These are phyloP conservation scores for Brachyrhaphis roseni DNA, from an alignment of 2,797 vertebrate species.

Conservation along the genomic window DNA sequence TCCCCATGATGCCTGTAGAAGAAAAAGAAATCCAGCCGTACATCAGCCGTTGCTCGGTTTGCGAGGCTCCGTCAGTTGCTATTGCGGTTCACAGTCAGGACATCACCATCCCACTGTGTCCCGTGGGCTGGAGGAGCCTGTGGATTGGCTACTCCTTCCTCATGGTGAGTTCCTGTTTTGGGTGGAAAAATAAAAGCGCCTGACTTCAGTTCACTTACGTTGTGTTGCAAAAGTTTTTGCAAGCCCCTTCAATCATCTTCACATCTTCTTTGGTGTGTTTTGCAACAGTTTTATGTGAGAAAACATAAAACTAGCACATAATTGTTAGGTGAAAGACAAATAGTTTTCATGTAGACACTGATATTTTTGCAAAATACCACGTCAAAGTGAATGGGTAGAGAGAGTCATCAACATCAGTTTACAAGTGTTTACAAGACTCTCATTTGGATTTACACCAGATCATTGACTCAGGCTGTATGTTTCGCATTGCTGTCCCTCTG, in stretches of 20 bases:
- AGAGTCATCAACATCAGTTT: not conserved
- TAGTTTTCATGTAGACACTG: not conserved
- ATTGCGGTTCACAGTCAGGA: constrained; percentile 97
- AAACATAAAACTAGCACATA: not conserved
- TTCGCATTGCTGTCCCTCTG: not conserved
- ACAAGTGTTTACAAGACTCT: not conserved
- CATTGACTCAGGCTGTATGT: not conserved
- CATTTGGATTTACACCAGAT: not conserved
- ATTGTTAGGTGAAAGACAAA: not conserved
- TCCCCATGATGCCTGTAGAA: constrained; percentile 98
- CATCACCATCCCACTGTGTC: constrained; percentile 92
- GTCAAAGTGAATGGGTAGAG: not conserved
- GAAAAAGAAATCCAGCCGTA: constrained; percentile 91
- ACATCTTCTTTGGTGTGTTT: not conserved
- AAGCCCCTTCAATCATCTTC: not conserved
- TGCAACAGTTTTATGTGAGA: not conserved
- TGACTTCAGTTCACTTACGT: not conserved
- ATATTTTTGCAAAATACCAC: not conserved
- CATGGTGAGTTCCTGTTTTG: constrained; percentile 84
- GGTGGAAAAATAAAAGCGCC: not conserved
- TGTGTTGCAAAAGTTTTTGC: not conserved
- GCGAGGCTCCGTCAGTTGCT: constrained; percentile 94
- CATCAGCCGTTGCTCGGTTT: constrained; percentile 97
- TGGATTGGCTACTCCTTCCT: constrained; percentile 99
- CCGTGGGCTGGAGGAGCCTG: constrained; percentile 92